A percentile compares a stretch with the other conserved stretches of the same genome.
Conservation (phyloP, 2,797 vertebrate species). For the Rhinophrynus dorsalis region DNA sequence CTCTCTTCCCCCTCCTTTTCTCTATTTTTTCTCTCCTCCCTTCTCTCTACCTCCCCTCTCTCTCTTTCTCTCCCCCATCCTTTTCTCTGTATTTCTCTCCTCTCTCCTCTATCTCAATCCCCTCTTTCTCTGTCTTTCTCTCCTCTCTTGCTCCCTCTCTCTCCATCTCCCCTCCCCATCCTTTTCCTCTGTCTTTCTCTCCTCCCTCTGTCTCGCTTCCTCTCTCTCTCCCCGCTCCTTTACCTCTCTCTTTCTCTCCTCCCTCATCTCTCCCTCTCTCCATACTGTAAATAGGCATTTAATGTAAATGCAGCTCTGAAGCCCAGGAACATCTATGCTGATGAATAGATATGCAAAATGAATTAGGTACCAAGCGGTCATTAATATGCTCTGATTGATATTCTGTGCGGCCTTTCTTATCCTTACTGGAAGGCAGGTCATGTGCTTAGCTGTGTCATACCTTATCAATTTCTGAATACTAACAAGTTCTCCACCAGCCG, state of each 20-base stretch:
- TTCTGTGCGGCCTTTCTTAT: constrained; percentile 21
- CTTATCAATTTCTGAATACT: constrained; percentile 21
- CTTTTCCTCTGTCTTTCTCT: background rate
- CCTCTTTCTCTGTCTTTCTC: background rate
- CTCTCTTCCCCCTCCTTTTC: too few relatives aligned
- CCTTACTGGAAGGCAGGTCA: constrained; percentile 11
- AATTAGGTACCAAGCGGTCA: constrained; percentile 43
- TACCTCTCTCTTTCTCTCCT: background rate
- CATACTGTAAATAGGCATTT: constrained; percentile 40
- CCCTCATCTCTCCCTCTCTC: background rate
- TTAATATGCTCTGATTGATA: constrained; percentile 39
- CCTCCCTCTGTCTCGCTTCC: too few relatives aligned
- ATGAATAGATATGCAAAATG: constrained; percentile 47
- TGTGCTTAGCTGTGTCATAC: constrained; percentile 9
- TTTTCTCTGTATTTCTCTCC: too few relatives aligned
- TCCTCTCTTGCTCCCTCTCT: background rate
- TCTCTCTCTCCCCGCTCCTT: too few relatives aligned
- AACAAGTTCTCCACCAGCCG: background rate
- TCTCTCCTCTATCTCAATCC: too few relatives aligned
- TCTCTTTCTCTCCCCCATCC: too few relatives aligned
- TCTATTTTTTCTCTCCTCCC: background rate
- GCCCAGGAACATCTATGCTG: constrained; percentile 18
- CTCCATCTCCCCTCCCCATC: background rate
- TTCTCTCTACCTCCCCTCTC: background rate
- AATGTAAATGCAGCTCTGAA: constrained; percentile 34